Base-by-base conservation (phyloP, 2,113 vertebrate species). In the Rallus limicola region DNA sequence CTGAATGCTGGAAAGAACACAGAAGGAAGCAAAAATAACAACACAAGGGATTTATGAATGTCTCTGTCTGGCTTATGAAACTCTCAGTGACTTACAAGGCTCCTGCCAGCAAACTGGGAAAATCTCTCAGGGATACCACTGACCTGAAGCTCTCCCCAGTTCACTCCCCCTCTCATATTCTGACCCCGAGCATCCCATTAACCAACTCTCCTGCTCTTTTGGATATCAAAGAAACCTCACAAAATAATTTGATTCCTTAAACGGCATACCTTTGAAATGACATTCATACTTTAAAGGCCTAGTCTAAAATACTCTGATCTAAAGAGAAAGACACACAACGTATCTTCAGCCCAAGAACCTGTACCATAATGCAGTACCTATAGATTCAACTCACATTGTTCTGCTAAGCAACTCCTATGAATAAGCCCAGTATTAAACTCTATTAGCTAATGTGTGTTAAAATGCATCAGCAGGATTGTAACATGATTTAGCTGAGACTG, bases 21-120 rank as follows among this genome's bases (percentile, higher is more conserved):
- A 95, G 71, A 95, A 92, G 70, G 59, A 78, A 93, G 81, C 46
- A 75, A 87, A 95, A 93, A 91, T 69, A 86, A 82, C 46, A 83
- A 60, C 87, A 90, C 28, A 68, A 82, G 88, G 62, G 53, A 42
- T 86, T 93, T 93, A 86, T 84, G 88, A 86, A 58, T 76, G 44
- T 80, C 46, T 91, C 72, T 92, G 65, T 46, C 44, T 46, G 44
- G 44, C 44, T 93, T 93, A 86, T 82, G 88, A 86, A 58, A 71
- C 40, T 80, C 46, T 91, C 72, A 91, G 69, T 55, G 86, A 76
- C 36, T 91, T 86, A 58, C 0, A 0, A 89, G 15, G 52, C 72
- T 84, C 48, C 70, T 81, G 62, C 70, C 83, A 94, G 88, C 44
- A 59, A 87, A 82, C 34, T 40, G 81, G 50, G 36, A 67, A 87